phyloP scores from a whole-genome alignment of 2,113 vertebrate species.

The Nycticryphes semicollaris region DNA sequence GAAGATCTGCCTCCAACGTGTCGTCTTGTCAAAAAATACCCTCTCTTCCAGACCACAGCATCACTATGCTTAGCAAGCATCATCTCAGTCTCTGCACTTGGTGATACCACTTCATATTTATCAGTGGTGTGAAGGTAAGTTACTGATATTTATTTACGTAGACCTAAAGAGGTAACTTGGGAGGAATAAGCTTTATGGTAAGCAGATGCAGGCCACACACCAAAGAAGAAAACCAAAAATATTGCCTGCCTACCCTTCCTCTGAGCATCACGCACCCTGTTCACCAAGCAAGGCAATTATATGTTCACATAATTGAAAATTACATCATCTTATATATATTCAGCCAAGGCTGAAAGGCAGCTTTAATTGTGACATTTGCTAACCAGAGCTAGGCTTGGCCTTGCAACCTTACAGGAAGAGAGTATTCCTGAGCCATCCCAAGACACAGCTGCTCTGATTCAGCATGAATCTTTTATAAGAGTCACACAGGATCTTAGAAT shows the following conservation, averaged over 20 bases:
- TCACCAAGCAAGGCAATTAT: not conserved
- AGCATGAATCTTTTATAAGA: constrained; percentile 37
- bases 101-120: not conserved
- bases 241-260: not conserved
- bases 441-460: constrained; percentile 26
- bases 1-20: not conserved
- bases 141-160: not conserved
- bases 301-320: not conserved
- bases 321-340: not conserved
- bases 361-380: not conserved
- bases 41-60: not conserved
- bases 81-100: not conserved
- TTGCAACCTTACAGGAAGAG: not conserved
- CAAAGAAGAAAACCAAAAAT: not conserved
- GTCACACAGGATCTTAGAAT: not conserved
- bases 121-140: not conserved
- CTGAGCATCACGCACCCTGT: not conserved
- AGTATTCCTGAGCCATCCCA: not conserved
- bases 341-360: not conserved
- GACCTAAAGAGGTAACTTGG: not conserved
- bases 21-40: not conserved
- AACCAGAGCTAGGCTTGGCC: not conserved
- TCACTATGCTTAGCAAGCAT: not conserved
- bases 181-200: not conserved
- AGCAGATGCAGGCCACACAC: not conserved